phyloP scores from a whole-genome alignment of 2,797 vertebrate genomes.

The Myotis myotis region DNA sequence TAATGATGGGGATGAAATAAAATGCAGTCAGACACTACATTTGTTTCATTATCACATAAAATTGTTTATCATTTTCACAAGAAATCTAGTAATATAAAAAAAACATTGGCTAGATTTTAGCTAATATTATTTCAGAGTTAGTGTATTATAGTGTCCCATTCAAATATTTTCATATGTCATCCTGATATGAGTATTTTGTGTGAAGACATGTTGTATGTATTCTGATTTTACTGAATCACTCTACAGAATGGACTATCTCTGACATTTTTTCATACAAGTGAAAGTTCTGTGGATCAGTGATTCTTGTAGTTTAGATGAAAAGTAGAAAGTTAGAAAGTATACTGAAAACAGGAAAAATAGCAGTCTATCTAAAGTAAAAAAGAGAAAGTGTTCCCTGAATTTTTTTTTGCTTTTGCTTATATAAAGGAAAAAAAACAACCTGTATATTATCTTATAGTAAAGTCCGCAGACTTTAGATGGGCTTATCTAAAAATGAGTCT shows the following conservation, averaged over 20 bases:
- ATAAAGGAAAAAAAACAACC: neutral
- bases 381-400: neutral
- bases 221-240: neutral
- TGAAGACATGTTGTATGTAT: neutral
- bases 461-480: neutral
- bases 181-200: neutral
- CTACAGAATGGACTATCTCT: neutral
- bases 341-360: neutral
- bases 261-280: neutral
- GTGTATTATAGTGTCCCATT: neutral
- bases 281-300: neutral
- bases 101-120: neutral
- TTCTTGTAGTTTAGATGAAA: constrained; percentile 3
- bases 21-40: neutral
- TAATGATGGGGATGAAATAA: constrained; percentile 24
- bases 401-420: neutral
- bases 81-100: neutral
- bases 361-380: neutral
- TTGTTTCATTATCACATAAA: constrained; percentile 22
- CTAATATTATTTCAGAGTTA: neutral
- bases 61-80: constrained; percentile 30
- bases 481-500: neutral
- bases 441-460: neutral
- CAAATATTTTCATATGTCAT: neutral
- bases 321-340: neutral